These are phyloP conservation scores for Drosophila parabipectinata DNA, from an alignment of 1,140 invertebrate species.

Conservation along the genomic window DNA sequence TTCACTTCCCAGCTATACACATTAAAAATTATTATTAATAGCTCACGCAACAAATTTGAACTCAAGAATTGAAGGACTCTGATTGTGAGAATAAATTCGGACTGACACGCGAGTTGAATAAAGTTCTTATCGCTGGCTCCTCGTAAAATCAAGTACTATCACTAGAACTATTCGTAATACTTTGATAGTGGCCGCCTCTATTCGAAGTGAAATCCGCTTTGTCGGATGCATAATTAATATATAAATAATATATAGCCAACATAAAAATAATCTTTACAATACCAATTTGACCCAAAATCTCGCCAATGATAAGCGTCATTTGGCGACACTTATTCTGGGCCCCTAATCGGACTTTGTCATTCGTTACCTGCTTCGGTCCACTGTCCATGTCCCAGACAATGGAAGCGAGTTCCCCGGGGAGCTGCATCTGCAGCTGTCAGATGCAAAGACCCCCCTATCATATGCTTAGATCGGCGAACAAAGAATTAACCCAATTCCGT, in stretches of 20 bases:
- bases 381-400: slow-evolving; percentile 34
- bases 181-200: slow-evolving; percentile 16
- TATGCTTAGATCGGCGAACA: slow-evolving; percentile 63
- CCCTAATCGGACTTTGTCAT: slow-evolving; percentile 14
- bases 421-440: slow-evolving; percentile 33
- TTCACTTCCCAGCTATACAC: slow-evolving; percentile 5
- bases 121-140: slow-evolving; percentile 32
- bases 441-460: slow-evolving; percentile 52
- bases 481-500: slow-evolving; percentile 75
- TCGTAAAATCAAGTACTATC: slow-evolving; percentile 5
- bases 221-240: not conserved
- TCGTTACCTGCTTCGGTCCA: slow-evolving; percentile 27
- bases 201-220: slow-evolving; percentile 24
- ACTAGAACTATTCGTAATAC: not conserved
- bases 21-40: slow-evolving; percentile 18
- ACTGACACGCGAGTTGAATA: slow-evolving; percentile 26
- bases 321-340: not conserved
- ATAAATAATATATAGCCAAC: not conserved
- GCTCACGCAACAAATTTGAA: slow-evolving; percentile 9
- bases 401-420: slow-evolving; percentile 6
- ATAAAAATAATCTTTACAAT: slow-evolving; percentile 2
- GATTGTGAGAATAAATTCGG: slow-evolving; percentile 26
- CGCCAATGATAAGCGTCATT: not conserved
- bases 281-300: slow-evolving; percentile 7
- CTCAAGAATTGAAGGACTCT: slow-evolving; percentile 8